These are phyloP conservation scores for Himalopsyche tibetana DNA, from an alignment of 2,888 invertebrate species.

Conservation along the genomic window DNA sequence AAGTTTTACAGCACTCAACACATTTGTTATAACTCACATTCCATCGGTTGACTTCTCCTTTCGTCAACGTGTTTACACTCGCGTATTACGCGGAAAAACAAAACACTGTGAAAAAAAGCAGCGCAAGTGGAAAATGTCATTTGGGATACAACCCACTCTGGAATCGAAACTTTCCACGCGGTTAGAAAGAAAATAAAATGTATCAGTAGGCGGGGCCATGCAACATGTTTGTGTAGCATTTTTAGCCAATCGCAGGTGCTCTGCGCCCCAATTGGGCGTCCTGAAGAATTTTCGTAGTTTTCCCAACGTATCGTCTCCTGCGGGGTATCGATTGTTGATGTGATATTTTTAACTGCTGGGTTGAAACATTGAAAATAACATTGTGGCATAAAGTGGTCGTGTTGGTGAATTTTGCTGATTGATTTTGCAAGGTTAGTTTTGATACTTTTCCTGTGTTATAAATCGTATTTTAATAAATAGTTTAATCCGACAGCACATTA, in stretches of 20 bases:
- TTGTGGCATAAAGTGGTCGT: conserved; percentile 20
- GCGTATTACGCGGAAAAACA: not conserved
- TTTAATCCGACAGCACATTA: too few species aligned
- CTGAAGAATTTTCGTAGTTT: conserved; percentile 20
- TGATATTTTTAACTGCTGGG: conserved; percentile 19
- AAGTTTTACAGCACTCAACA: not conserved
- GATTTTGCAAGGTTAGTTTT: conserved; percentile 23
- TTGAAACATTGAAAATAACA: conserved; percentile 57
- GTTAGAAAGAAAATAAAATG: not conserved
- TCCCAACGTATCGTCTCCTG: conserved; percentile 11
- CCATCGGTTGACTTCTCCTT: not conserved
- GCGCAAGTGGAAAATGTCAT: conserved; percentile 19
- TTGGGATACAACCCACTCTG: not conserved
- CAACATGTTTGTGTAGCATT: conserved; percentile 22
- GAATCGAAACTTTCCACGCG: not conserved
- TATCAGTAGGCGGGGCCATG: conserved; percentile 34
- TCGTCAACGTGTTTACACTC: not conserved
- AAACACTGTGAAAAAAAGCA: not conserved
- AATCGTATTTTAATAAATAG: too few species aligned
- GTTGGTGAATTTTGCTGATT: not conserved
- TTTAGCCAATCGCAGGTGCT: conserved; percentile 8
- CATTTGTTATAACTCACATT: not conserved
- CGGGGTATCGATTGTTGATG: conserved; percentile 30
- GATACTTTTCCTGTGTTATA: not conserved
- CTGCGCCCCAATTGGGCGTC: not conserved